Conservation (phyloP, 2,113 vertebrate species). For the Oryzias melastigma region DNA sequence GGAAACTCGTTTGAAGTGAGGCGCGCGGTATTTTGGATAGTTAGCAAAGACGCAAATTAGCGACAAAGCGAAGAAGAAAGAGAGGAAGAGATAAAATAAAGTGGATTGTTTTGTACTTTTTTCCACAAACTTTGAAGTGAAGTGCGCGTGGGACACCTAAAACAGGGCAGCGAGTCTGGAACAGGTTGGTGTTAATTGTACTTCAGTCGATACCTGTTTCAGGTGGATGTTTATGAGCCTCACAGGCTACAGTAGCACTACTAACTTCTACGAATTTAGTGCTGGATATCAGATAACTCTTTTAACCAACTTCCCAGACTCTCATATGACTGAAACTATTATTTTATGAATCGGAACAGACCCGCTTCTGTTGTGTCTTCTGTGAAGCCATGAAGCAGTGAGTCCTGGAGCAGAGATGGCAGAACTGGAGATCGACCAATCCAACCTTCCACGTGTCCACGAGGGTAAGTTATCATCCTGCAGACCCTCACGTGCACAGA, state of each 20-base stretch:
- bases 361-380: background rate
- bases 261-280: no score
- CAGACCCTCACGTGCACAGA: conserved; percentile 2
- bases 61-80: background rate
- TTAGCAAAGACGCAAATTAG: background rate
- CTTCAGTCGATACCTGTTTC: conserved; percentile 2
- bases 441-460: conserved; percentile 76
- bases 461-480: conserved; percentile 67
- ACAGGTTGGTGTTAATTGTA: conserved; percentile 1
- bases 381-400: conserved; percentile 57
- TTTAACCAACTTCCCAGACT: no score
- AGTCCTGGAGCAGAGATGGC: conserved; percentile 65
- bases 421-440: conserved; percentile 78
- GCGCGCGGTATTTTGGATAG: conserved; percentile 7
- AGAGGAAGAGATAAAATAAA: conserved; percentile 1
- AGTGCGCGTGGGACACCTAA: no score
- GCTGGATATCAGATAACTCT: no score
- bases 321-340: background rate
- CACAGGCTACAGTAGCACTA: no score
- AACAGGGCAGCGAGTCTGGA: no score
- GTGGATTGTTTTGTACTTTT: conserved; percentile 16
- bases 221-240: background rate
- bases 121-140: no score
- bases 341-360: background rate
- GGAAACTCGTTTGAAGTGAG: background rate